Base-by-base conservation (phyloP, 1,140 invertebrate species). In the Penaeus japonicus region DNA sequence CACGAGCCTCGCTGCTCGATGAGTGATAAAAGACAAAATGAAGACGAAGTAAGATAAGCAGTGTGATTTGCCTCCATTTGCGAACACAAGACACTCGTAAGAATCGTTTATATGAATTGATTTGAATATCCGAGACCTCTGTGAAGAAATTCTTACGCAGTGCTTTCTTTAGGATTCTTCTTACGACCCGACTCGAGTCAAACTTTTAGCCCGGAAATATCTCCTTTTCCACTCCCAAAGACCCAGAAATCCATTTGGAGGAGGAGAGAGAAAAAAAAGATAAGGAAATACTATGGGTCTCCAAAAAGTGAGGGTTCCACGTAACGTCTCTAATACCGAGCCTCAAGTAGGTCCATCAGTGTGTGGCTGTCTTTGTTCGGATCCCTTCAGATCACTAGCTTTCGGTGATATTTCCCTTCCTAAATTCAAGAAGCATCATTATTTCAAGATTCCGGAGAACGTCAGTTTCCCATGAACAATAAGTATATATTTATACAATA, bases 301-400 rank as follows among this genome's bases (percentile, higher is more conserved):
- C 86, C 65, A 65, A 55, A 82, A 82, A 55, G 39, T 82, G 30
- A 24, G 77, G 55, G 57, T 20, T 39, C 59, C 20, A 47, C 47
- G 78, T 32, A 70, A 57, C 39, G 62, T 84, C 54, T 73, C 59
- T 88, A 84, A 83, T 88, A 62, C 86, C 55, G 30, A 32, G 80
- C 86, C 86, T 88, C 86, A 88, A 88, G 86, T 83, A 83, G 86
- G 54, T 75, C 86, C 86, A 77, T 78, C 59, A 77, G 27, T 55
- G 59, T 54, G 53, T 22, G 65, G 53, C 70, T 84, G 80, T 84
- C 86, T 73, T 78, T 59, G 86, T 88, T 54, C 80, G 80, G 20
- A 83, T 77, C 70, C 80, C 84, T 77, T 70, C 70, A 39, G 24
- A 30, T 32, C 73, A 17, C 24, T 55, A 12, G 55, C 39, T 15